Evolutionary conservation across 2,888 invertebrate genomes (phyloP).

Genomic region (Ormyrus labotus): DNA sequence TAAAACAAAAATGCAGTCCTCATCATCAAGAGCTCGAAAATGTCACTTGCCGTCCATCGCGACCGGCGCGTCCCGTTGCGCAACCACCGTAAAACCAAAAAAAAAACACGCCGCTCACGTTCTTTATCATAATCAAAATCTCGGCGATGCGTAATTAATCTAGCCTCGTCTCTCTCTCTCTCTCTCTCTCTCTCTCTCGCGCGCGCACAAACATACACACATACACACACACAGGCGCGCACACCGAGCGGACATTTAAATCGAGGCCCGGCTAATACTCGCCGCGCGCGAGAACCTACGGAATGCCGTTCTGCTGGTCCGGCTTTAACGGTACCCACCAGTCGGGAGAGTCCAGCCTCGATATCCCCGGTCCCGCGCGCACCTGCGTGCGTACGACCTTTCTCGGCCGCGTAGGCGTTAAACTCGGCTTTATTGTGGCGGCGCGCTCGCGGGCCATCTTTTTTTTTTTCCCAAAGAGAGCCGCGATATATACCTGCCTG

Average conservation of each 20-base stretch:
- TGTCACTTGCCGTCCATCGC: too few relatives aligned
- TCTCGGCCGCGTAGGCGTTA: conserved; percentile 15
- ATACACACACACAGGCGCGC: too few relatives aligned
- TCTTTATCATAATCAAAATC: not conserved
- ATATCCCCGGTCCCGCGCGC: not conserved
- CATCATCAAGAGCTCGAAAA: too few relatives aligned
- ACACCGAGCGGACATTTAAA: conserved; percentile 37
- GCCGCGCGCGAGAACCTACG: conserved; percentile 18
- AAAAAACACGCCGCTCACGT: not conserved
- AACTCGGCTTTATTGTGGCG: too few relatives aligned
- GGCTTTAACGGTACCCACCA: conserved; percentile 39
- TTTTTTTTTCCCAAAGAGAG: too few relatives aligned
- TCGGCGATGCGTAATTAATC: conserved; percentile 23
- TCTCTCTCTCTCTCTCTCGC: not conserved
- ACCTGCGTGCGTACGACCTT: conserved; percentile 2
- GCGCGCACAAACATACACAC: not conserved
- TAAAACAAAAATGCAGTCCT: too few relatives aligned
- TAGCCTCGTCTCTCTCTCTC: not conserved
- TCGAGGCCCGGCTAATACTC: conserved; percentile 42
- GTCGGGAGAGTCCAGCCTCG: not conserved
- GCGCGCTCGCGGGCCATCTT: too few relatives aligned
- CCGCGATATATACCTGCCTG: too few relatives aligned
- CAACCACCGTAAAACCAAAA: not conserved
- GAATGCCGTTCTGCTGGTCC: not conserved
- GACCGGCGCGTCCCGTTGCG: too few relatives aligned